Evolutionary conservation across 2,113 vertebrate species (phyloP), one percentile per base, ranked within the genome.

Genomic region (Bujurquina vittata): DNA sequence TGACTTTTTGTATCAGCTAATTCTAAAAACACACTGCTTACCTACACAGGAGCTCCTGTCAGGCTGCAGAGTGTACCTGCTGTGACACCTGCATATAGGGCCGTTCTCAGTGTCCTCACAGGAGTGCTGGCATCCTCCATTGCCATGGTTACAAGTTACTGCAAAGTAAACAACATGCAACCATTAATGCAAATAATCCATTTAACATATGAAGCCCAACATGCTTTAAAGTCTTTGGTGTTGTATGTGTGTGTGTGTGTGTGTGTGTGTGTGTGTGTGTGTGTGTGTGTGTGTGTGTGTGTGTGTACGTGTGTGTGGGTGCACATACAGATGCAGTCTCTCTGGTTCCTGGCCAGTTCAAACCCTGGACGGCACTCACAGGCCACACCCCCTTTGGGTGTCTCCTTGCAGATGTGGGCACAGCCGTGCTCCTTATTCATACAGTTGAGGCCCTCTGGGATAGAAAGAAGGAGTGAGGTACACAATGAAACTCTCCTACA

Each of bases 371-470:
- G 96, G 92, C 98, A 99, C 92, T 99, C 98, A 12, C 98, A 99
- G 82, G 97, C 96, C 46, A 97, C 96, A 23, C 97, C 97, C 77
- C 97, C 98, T 92, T 96, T 97, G 9, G 97, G 97, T 0, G 96
- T 96, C 95, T 99, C 98, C 93, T 97, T 97, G 96, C 98, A 99
- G 96, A 99, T 98, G 95, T 99, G 98, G 79, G 96, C 96, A 85
- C 98, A 99, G 92, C 98, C 97, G 0, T 99, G 98, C 58, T 98
- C 97, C 94, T 97, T 98, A 93, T 99, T 99, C 98, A 99, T 99
- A 93, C 98, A 99, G 96, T 96, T 99, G 96, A 99, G 95, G 80
- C 98, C 97, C 96, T 98, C 98, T 99, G 97, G 80, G 95, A 92
- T 63, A 84, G 85, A 93, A 82, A 90, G 82, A 86, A 61, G 83